Conservation (phyloP, 1,140 invertebrate species). For the Drosophila busckii region DNA sequence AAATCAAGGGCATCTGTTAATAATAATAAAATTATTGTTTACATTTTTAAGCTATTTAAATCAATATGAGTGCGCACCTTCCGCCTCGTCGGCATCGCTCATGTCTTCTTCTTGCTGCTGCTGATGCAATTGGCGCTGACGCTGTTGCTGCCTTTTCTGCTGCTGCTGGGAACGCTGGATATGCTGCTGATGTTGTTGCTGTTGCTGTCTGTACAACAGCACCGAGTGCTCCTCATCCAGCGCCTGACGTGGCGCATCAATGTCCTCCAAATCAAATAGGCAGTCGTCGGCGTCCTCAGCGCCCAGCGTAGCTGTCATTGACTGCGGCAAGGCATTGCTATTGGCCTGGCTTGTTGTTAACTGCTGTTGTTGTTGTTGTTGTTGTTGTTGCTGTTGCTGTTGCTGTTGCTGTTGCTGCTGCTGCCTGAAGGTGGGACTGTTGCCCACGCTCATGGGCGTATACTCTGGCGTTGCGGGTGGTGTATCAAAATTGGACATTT, state of each 20-base stretch:
- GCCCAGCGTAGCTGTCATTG: not conserved
- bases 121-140: slow-evolving; percentile 28
- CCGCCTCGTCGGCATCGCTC: slow-evolving; percentile 73
- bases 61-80: slow-evolving; percentile 35
- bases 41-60: not conserved
- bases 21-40: not conserved
- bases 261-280: slow-evolving; percentile 73
- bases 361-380: not conserved
- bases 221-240: slow-evolving; percentile 10
- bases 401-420: slow-evolving; percentile 50
- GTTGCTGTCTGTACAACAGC: slow-evolving; percentile 20
- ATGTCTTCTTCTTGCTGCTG: slow-evolving; percentile 48
- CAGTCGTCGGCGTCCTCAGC: slow-evolving; percentile 62
- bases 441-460: slow-evolving; percentile 78
- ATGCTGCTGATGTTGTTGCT: slow-evolving; percentile 35
- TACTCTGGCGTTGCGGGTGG: slow-evolving; percentile 77
- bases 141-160: slow-evolving; percentile 18
- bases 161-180: slow-evolving; percentile 17
- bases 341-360: not conserved
- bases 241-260: slow-evolving; percentile 26
- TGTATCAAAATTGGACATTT: slow-evolving; percentile 75
- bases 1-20: slow-evolving; percentile 64
- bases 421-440: slow-evolving; percentile 75
- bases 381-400: slow-evolving; percentile 18
- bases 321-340: slow-evolving; percentile 1